Evolutionary conservation across 2,888 invertebrate species (phyloP), one percentile per base, ranked within the genome.

Genomic region (Cylloceria caligata): DNA sequence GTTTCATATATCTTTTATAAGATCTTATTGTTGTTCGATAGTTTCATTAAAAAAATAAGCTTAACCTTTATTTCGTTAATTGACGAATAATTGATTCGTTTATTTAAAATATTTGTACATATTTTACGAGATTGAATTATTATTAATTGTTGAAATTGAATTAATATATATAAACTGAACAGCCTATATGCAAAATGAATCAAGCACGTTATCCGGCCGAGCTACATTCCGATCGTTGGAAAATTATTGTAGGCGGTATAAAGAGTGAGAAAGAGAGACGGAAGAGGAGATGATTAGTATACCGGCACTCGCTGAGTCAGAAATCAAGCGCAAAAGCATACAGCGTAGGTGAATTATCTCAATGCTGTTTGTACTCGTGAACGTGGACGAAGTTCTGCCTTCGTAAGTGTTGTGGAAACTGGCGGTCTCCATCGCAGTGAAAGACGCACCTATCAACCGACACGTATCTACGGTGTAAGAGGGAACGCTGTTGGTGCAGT

Each of bases 351-450:
- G 57, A 75, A 57, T 52, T 60, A 45, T 45, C 45, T 52, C 45
- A 72, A 60, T 75, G 67, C 42, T 52, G 67, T 47, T 27, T 64
- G 62, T 45, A 19, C 36, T 42, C 67, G 45, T 34, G 49, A 60
- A 64, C 16, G 36, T 24, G 42, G 60, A 65, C 47, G 24, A 75
- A 67, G 47, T 55, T 27, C 52, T 71, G 78, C 74, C 67, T 57
- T 24, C n/a, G 65, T 49, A 77, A 71, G 19, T 75, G 71, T 6
- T 19, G 39, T 27, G 27, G 74, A 75, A 67, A 75, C 47, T 69
- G 57, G 78, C 69, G 74, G 19, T 75, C 69, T 71, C 68, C 69
- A 21, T 78, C 21, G 71, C 71, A 42, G 34, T 52, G 75, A 65
- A 79, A 72, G 60, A 67, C 69, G 21, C 67, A 47, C 47, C 52